Evolutionary conservation across 2,797 vertebrate genomes (phyloP), one percentile per base, ranked within the genome.

Genomic region (Lates japonicus): DNA sequence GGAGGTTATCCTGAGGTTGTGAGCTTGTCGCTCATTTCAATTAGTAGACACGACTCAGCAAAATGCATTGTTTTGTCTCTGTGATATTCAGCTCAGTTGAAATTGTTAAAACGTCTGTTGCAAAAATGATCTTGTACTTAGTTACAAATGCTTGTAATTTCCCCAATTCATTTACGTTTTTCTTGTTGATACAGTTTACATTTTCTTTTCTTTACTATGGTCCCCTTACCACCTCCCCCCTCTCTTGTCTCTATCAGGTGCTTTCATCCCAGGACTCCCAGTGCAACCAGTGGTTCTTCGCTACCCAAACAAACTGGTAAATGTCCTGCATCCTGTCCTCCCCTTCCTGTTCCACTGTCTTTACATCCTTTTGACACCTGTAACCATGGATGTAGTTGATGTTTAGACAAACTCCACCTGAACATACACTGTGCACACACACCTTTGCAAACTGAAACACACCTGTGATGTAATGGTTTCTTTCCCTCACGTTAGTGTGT

Each of bases 201-300:
- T 25, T 35, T 39, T 2, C 2, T 66, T 22, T 0, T 2, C 19
- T 51, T 10, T 37, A 8, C 2, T 42, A 11, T 33, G 22, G 6
- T 57, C 39, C 0, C 46, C 31, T 70, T 54, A 37, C 14, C 42
- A 42, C 20, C n/a, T 63, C 22, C 19, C 1, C 59, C 5, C 31
- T 70, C 16, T 80, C 49, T 52, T 65, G 20, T 87, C 52, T 71
- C 76, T 67, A 62, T 29, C 84, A 99, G 98, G 98, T 80, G 97
- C 98, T 0, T 99, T 99, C 86, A 99, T 99, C 74, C 98, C 98
- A 0, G 98, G 96, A 35, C 96, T 98, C 42, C 97, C 98, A 3
- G 97, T 99, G 17, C 98, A 99, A 85, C 98, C 98, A 0, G 97
- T 99, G 87, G 95, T 98, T 42, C 86, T 99, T 46, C 96, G 97